A percentile compares a stretch with the other conserved stretches of the same genome.
Evolutionary conservation across 2,113 vertebrate genomes (phyloP).

Genomic region (Spea bombifrons): DNA sequence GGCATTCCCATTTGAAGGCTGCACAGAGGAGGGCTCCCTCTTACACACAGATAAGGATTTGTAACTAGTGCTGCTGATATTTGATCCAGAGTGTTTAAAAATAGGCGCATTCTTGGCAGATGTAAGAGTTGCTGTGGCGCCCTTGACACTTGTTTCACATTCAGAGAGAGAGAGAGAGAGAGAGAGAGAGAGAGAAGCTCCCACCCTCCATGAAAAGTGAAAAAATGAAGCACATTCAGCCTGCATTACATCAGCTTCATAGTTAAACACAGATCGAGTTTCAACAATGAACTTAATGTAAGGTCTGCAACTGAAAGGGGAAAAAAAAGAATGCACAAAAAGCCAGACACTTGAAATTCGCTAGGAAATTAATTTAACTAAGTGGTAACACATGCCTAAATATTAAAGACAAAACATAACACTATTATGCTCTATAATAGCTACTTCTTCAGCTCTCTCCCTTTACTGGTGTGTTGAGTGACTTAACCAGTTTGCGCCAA

Average conservation of each 20-base stretch:
- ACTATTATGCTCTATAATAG: too few species aligned
- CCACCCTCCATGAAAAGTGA: slow-evolving; percentile 16
- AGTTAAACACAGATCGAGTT: slow-evolving; percentile 27
- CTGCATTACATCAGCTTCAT: slow-evolving; percentile 51
- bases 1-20: slow-evolving; percentile 37
- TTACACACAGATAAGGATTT: slow-evolving; percentile 28
- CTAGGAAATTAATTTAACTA: background rate
- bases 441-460: too few species aligned
- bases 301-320: slow-evolving; percentile 1
- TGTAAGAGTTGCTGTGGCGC: slow-evolving; percentile 54
- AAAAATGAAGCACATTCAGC: slow-evolving; percentile 31
- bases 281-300: slow-evolving; percentile 51
- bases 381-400: too few species aligned
- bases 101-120: slow-evolving; percentile 60
- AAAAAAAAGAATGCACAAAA: background rate
- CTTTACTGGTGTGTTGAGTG: too few species aligned
- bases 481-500: too few species aligned
- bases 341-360: background rate
- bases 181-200: slow-evolving; percentile 18
- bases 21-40: background rate
- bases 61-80: slow-evolving; percentile 49
- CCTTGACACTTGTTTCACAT: slow-evolving; percentile 60
- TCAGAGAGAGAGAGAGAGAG: slow-evolving; percentile 16
- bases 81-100: slow-evolving; percentile 69
- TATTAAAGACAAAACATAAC: too few species aligned